phyloP scores from a whole-genome alignment of 1,140 invertebrate genomes.

The Drosophila repletoides region DNA sequence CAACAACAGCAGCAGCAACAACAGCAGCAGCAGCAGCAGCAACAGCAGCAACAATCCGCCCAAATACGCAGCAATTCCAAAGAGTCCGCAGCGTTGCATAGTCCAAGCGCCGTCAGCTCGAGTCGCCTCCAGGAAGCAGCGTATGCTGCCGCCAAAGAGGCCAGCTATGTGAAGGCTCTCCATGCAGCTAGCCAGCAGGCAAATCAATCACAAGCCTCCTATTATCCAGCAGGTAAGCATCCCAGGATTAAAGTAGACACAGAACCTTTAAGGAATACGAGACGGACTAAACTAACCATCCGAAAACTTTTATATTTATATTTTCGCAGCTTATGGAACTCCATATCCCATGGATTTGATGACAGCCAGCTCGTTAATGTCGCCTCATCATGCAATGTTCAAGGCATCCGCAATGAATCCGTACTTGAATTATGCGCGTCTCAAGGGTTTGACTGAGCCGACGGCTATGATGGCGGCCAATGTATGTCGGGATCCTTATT shows the following conservation, averaged over 20 bases:
- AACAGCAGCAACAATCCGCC: too few species aligned
- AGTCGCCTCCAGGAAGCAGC: conserved; percentile 73
- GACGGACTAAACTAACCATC: too few species aligned
- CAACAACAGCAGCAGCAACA: too few species aligned
- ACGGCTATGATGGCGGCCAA: conserved; percentile 83
- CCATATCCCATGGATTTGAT: conserved; percentile 88
- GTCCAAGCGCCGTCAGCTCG: conserved; percentile 54
- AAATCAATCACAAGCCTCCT: conserved; percentile 83
- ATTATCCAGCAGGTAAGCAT: conserved; percentile 63
- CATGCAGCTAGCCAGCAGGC: conserved; percentile 83
- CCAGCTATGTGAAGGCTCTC: conserved; percentile 80
- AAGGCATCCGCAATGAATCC: conserved; percentile 87
- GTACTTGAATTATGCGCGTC: conserved; percentile 88
- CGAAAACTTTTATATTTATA: background rate
- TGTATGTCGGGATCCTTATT: conserved; percentile 95
- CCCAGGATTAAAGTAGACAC: background rate
- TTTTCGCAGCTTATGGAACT: conserved; percentile 81
- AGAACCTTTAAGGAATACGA: too few species aligned
- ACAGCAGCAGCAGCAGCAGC: too few species aligned
- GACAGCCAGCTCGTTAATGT: conserved; percentile 87
- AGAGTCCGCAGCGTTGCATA: conserved; percentile 71
- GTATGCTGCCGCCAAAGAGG: conserved; percentile 73
- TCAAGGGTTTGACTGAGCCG: conserved; percentile 85
- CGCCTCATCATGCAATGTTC: conserved; percentile 87
- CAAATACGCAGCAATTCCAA: conserved; percentile 74